Percentiles rank a stretch among this genome's conserved stretches.
Evolutionary conservation across 2,888 invertebrate species (phyloP).

Genomic region (Eumerus sabulonum): DNA sequence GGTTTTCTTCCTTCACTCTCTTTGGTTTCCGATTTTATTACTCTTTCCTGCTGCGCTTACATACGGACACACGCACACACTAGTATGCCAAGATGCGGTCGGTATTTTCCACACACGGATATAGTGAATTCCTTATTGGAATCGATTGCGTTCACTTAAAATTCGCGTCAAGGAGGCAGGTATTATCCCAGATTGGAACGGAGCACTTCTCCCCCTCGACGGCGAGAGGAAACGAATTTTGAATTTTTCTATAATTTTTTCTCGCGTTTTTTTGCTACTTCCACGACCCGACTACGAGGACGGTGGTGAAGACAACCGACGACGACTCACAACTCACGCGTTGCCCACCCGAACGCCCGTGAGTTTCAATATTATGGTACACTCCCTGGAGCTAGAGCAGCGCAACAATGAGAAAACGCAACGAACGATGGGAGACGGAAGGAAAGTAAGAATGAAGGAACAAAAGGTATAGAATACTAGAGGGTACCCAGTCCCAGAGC

Average conservation of each 20-base stretch:
- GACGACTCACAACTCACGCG: slow-evolving; percentile 43
- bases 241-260: slow-evolving; percentile 17
- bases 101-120: slow-evolving; percentile 20
- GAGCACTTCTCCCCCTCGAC: not conserved
- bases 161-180: slow-evolving; percentile 12
- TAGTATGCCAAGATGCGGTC: not conserved
- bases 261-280: not conserved
- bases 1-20: slow-evolving; percentile 7
- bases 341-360: slow-evolving; percentile 60
- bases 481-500: not conserved
- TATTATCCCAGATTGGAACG: not conserved
- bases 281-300: slow-evolving; percentile 17
- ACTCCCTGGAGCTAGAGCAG: slow-evolving; percentile 56
- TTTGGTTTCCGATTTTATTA: slow-evolving; percentile 22
- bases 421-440: slow-evolving; percentile 22
- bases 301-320: slow-evolving; percentile 17
- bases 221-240: slow-evolving; percentile 15
- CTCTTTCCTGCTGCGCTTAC: slow-evolving; percentile 62
- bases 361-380: slow-evolving; percentile 47
- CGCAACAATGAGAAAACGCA: slow-evolving; percentile 41
- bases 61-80: slow-evolving; percentile 39
- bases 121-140: slow-evolving; percentile 65
- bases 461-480: no score
- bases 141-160: slow-evolving; percentile 60
- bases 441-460: no score